Conservation (phyloP, 2,888 invertebrate genomes). For the Cactoblastis cactorum region DNA sequence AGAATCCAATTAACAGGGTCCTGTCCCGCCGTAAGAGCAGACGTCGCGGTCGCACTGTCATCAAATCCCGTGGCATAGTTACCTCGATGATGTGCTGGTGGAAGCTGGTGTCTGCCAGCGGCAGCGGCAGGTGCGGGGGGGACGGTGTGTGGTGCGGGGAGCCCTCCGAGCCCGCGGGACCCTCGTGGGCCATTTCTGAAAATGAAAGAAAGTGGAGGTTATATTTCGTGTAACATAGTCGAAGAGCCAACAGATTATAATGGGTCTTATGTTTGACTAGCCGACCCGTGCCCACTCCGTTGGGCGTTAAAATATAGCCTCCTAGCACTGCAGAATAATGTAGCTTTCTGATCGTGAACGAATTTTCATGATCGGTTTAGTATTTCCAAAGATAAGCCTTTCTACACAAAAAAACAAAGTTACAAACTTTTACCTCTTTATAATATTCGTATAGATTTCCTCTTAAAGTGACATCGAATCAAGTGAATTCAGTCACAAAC, state of each 20-base stretch:
- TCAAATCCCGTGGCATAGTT: slow-evolving; percentile 22
- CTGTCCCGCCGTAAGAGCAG: neutral
- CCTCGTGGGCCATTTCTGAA: slow-evolving; percentile 74
- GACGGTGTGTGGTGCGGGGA: slow-evolving; percentile 74
- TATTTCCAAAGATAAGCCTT: too few species aligned
- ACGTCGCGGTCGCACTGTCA: neutral
- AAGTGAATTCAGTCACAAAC: too few species aligned
- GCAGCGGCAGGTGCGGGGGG: slow-evolving; percentile 72
- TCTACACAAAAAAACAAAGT: too few species aligned
- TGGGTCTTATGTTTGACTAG: too few species aligned
- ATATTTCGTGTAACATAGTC: neutral
- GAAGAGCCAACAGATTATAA: neutral
- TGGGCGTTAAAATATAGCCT: too few species aligned
- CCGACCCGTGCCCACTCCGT: too few species aligned
- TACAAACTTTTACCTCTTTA: too few species aligned
- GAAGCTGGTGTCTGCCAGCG: slow-evolving; percentile 80
- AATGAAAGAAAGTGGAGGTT: neutral
- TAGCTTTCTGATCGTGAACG: too few species aligned
- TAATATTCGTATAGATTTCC: too few species aligned
- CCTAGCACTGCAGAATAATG: too few species aligned
- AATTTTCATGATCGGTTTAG: too few species aligned
- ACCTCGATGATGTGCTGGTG: slow-evolving; percentile 86
- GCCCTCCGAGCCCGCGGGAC: slow-evolving; percentile 54
- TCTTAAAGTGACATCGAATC: too few species aligned
- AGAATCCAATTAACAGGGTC: neutral